Base-by-base conservation (phyloP, 2,113 vertebrate genomes). In the Anser brachyrhynchus region DNA sequence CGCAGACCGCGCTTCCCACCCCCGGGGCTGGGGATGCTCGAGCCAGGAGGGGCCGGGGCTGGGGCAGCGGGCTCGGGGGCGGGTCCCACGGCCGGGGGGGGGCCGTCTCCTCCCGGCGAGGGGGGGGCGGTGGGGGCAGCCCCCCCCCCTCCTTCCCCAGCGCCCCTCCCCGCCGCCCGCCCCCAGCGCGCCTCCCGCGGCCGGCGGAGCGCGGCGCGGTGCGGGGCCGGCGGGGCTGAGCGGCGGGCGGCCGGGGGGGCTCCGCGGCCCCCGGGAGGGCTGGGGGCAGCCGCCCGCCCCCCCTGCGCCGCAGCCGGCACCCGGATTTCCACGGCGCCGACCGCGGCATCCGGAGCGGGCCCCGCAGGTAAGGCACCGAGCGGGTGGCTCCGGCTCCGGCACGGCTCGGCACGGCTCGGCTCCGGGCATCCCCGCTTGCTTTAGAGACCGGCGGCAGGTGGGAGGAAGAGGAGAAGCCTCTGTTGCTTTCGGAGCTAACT, bases 401-500 rank as follows among this genome's bases (percentile, higher is more conserved):
- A 21, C 33, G 20, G 25, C 66, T 55, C 29, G 33, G 21, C 59
- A 20, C 33, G 20, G 25, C 66, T 55, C 58, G 20, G 44, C 41
- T 51, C 69, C 9, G 61, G 58, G 57, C 86, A 20, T 67, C 55
- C 59, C 25, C n/a, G 26, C 33, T 4, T 16, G 59, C 46, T 3
- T 15, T 29, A 14, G 19, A 21, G 46, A 49, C 20, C 20, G 18
- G 44, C 44, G 19, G 44, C 8, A 46, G 44, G 44, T 9, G 46
- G 46, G 46, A 49, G 46, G 46, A 49, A 49, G 46, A 21, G 62
- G 55, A 51, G 82, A 51, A 75, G 43, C 61, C 25, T 54, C n/a
- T 79, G 57, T 64, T 67, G 95, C 81, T 91, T 64, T 81, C 8
- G 81, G 46, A 91, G 11, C 46, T 35, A 95, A 95, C 65, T 92